Conservation (phyloP, 2,888 invertebrate species). For the Spodoptera picta region DNA sequence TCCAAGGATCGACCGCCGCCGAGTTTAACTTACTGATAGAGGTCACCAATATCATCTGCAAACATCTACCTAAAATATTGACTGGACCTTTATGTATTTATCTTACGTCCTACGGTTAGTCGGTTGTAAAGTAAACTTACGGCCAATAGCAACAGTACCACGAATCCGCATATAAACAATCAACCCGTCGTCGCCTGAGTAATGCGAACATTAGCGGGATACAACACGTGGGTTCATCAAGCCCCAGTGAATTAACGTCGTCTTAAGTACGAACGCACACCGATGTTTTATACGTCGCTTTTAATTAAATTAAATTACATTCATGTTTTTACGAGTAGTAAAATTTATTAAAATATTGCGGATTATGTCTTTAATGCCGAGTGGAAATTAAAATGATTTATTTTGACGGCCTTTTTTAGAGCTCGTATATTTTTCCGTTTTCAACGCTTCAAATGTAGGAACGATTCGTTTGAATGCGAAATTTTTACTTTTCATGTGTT, state of each 20-base stretch:
- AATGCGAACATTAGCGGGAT: conserved; percentile 73
- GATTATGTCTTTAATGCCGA: conserved; percentile 55
- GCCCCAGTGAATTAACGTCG: conserved; percentile 71
- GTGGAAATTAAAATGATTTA: conserved; percentile 61
- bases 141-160: conserved; percentile 59
- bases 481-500: conserved; percentile 7
- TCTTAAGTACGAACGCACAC: conserved; percentile 73
- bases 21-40: conserved; percentile 33
- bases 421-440: conserved; percentile 28
- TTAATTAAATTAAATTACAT: conserved; percentile 86
- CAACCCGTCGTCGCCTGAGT: conserved; percentile 68
- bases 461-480: conserved; percentile 11
- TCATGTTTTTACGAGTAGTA: conserved; percentile 60
- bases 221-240: conserved; percentile 75
- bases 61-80: conserved; percentile 48
- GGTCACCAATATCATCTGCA: conserved; percentile 47
- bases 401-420: conserved; percentile 46
- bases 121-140: conserved; percentile 47
- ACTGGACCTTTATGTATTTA: conserved; percentile 56
- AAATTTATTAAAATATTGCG: conserved; percentile 60
- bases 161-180: conserved; percentile 64
- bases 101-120: conserved; percentile 35
- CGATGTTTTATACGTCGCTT: conserved; percentile 78
- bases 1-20: conserved; percentile 9
- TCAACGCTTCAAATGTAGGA: conserved; percentile 15